phyloP scores from a whole-genome alignment of 1,140 invertebrate species.

The Drosophila quadrilineata region DNA sequence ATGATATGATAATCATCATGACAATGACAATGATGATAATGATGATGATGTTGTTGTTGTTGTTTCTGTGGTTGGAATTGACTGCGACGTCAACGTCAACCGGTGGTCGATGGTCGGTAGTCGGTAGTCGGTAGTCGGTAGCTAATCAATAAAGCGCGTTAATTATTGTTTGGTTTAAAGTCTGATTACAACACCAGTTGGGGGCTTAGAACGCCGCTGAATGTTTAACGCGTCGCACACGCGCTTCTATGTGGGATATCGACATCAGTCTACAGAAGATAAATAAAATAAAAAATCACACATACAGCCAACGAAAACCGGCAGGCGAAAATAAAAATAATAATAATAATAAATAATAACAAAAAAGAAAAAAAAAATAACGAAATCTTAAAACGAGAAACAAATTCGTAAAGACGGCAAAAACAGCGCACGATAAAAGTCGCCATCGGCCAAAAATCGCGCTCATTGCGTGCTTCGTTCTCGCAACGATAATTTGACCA shows the following conservation, averaged over 20 bases:
- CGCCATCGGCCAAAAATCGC: constrained; percentile 72
- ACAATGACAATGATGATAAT: too few species aligned
- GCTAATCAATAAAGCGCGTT: constrained; percentile 64
- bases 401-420: constrained; percentile 33
- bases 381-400: not conserved
- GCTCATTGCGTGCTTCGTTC: constrained; percentile 74
- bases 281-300: too few species aligned
- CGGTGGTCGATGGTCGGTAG: not conserved
- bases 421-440: constrained; percentile 64
- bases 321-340: constrained; percentile 16
- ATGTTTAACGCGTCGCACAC: constrained; percentile 56
- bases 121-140: constrained; percentile 1
- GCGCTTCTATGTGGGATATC: too few species aligned
- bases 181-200: constrained; percentile 63
- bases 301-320: too few species aligned
- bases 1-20: too few species aligned
- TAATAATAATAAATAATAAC: constrained; percentile 1
- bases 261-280: too few species aligned
- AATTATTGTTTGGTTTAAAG: constrained; percentile 79
- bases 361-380: constrained; percentile 8
- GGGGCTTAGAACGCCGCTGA: constrained; percentile 60
- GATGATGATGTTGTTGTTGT: too few species aligned
- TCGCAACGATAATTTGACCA: constrained; percentile 65
- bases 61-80: not conserved
- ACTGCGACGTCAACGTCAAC: not conserved